These are phyloP conservation scores for Pangasianodon gigas DNA, from an alignment of 2,113 vertebrate species.

Conservation along the genomic window DNA sequence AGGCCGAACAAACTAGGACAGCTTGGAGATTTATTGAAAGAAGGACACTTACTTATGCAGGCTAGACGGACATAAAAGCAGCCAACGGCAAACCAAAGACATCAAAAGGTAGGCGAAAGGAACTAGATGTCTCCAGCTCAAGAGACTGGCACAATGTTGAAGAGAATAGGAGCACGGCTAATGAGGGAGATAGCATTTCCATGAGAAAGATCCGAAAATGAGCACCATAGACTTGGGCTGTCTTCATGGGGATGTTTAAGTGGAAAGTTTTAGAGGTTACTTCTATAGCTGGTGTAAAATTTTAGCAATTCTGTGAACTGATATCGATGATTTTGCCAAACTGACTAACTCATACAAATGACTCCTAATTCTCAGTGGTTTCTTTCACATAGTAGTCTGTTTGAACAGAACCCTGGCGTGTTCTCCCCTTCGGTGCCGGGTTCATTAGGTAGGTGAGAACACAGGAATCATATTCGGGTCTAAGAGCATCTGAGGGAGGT, in stretches of 20 bases:
- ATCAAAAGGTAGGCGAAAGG: constrained; percentile 43
- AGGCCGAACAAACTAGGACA: constrained; percentile 50
- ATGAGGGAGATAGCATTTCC: constrained; percentile 33
- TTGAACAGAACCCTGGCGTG: neutral
- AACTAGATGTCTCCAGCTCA: constrained; percentile 24
- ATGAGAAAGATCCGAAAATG: constrained; percentile 7
- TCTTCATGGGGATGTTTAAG: neutral
- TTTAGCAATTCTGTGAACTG: neutral
- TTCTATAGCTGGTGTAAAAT: neutral
- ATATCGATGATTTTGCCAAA: neutral
- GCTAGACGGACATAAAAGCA: constrained; percentile 45
- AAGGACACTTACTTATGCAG: constrained; percentile 54
- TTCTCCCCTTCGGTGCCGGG: neutral
- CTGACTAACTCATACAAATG: neutral
- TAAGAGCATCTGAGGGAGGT: neutral
- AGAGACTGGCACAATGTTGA: constrained; percentile 21
- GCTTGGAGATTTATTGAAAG: constrained; percentile 47
- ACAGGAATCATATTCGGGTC: neutral
- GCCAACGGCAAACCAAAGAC: constrained; percentile 22
- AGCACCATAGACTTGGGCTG: neutral
- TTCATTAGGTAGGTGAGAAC: neutral
- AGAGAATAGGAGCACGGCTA: constrained; percentile 28
- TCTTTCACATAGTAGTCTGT: neutral
- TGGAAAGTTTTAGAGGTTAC: neutral
- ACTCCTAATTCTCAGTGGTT: neutral